Percentiles rank a stretch among this genome's conserved stretches.
These are phyloP conservation scores for Adelognathus sp. DNA, from an alignment of 2,888 invertebrate species.

Conservation along the genomic window DNA sequence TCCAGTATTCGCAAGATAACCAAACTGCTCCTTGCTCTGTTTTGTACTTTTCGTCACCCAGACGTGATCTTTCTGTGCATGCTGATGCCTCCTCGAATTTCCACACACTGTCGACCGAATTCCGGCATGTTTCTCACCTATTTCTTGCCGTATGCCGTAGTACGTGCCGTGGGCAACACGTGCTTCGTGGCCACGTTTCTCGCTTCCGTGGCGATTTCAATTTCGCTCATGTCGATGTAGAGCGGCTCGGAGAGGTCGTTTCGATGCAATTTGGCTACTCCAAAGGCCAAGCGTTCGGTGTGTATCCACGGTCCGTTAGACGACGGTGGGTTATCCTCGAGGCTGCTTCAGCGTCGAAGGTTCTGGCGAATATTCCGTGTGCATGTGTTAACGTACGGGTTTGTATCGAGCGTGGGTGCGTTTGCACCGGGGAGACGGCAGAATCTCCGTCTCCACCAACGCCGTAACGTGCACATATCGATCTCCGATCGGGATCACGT, in stretches of 20 bases:
- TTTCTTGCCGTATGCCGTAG: background rate
- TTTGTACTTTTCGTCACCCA: background rate
- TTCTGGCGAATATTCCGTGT: conserved; percentile 1
- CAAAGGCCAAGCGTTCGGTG: conserved; percentile 20
- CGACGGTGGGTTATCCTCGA: conserved; percentile 14
- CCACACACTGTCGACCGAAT: background rate
- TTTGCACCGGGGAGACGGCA: background rate
- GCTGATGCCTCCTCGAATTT: background rate
- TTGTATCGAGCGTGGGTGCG: background rate
- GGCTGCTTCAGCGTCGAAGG: background rate
- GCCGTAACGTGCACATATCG: background rate
- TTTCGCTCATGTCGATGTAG: conserved; percentile 44
- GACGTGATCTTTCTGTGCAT: background rate
- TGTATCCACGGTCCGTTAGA: conserved; percentile 40
- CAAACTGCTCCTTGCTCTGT: background rate
- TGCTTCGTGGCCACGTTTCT: conserved; percentile 15
- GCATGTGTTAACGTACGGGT: background rate
- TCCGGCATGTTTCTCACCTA: background rate
- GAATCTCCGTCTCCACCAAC: background rate
- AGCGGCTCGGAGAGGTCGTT: conserved; percentile 27
- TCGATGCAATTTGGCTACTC: conserved; percentile 37
- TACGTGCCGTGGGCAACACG: background rate
- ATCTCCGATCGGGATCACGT: background rate
- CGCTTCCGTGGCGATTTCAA: conserved; percentile 48
- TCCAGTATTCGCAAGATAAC: background rate